Conservation (phyloP, 2,113 vertebrate species). For the Stegastes partitus region DNA sequence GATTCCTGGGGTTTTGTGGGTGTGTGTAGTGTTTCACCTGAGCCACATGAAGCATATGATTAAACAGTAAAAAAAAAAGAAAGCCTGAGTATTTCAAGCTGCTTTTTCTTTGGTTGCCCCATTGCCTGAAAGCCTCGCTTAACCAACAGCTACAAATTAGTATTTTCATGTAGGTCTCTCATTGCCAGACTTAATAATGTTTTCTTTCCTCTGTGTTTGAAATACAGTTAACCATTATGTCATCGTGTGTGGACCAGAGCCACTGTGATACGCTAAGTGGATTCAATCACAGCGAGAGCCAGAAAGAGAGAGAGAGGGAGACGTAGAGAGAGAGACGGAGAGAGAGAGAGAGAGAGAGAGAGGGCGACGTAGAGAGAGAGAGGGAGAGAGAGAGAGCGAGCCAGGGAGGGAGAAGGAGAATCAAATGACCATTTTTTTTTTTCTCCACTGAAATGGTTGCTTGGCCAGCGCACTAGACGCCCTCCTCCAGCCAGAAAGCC, state of each 20-base stretch:
- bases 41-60: not conserved
- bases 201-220: slow-evolving; percentile 35
- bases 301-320: slow-evolving; percentile 18
- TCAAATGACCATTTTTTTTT: slow-evolving; percentile 50
- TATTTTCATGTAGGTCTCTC: slow-evolving; percentile 16
- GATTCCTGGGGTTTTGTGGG: not conserved
- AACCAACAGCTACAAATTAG: slow-evolving; percentile 5
- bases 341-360: slow-evolving; percentile 13
- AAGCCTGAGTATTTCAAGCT: not conserved
- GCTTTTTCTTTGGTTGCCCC: not conserved
- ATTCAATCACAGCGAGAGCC: slow-evolving; percentile 59
- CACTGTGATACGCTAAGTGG: slow-evolving; percentile 61
- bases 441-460: slow-evolving; percentile 52
- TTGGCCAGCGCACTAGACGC: slow-evolving; percentile 52
- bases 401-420: slow-evolving; percentile 2
- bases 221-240: slow-evolving; percentile 62
- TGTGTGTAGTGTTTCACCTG: not conserved
- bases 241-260: slow-evolving; percentile 50
- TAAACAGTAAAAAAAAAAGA: not conserved
- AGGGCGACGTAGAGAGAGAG: slow-evolving; percentile 15
- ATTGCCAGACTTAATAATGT: slow-evolving; percentile 32
- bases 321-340: not conserved
- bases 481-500: slow-evolving; percentile 60
- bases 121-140: slow-evolving; percentile 9
- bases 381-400: slow-evolving; percentile 1